phyloP scores from a whole-genome alignment of 1,140 invertebrate genomes.

The Coptotermes formosanus region DNA sequence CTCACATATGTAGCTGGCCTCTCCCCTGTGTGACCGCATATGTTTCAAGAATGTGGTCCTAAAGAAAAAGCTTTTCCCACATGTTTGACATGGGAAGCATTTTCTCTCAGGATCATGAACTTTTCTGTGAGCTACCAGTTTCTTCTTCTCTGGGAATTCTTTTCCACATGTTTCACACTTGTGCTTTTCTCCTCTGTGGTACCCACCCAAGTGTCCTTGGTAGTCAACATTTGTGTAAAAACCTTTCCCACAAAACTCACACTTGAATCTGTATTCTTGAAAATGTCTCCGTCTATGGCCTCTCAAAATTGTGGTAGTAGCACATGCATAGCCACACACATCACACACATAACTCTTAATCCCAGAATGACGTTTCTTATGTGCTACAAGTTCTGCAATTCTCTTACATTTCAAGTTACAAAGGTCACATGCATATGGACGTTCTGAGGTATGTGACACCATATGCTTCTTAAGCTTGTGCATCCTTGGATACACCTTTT shows the following conservation, averaged over 20 bases:
- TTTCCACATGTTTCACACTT: slow-evolving; percentile 38
- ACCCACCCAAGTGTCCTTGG: background rate
- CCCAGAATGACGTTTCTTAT: background rate
- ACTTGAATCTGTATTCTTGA: slow-evolving; percentile 5
- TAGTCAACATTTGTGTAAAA: background rate
- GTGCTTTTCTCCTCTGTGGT: background rate
- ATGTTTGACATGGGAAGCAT: slow-evolving; percentile 74
- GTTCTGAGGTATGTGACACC: slow-evolving; percentile 48
- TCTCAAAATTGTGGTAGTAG: background rate
- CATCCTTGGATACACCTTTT: slow-evolving; percentile 49
- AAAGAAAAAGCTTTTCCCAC: slow-evolving; percentile 55
- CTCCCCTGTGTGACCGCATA: slow-evolving; percentile 1
- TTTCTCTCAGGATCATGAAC: slow-evolving; percentile 43
- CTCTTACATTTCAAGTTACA: slow-evolving; percentile 66
- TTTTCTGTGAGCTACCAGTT: slow-evolving; percentile 35
- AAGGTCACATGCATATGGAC: slow-evolving; percentile 64
- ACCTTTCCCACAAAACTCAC: slow-evolving; percentile 7
- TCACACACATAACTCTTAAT: background rate
- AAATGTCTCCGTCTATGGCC: background rate
- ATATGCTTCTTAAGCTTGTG: slow-evolving; percentile 47
- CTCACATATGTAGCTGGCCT: slow-evolving; percentile 53
- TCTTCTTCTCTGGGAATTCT: background rate
- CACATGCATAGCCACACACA: slow-evolving; percentile 11
- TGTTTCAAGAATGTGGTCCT: background rate
- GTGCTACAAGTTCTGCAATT: slow-evolving; percentile 5